phyloP scores from a whole-genome alignment of 1,140 invertebrate species.

The Brachionus calyciflorus region DNA sequence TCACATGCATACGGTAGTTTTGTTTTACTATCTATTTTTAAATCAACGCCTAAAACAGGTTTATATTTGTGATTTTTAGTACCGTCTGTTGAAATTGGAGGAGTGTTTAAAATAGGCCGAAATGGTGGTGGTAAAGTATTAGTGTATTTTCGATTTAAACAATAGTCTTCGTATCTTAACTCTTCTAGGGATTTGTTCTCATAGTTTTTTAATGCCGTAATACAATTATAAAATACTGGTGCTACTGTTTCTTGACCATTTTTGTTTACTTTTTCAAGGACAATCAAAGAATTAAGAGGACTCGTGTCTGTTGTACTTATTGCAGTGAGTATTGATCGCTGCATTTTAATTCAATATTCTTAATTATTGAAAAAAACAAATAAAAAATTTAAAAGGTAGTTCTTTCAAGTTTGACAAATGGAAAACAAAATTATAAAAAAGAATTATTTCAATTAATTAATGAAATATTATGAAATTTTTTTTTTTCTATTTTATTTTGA shows the following conservation, averaged over 20 bases:
- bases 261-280: neutral
- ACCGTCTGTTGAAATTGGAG: neutral
- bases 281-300: too few relatives aligned
- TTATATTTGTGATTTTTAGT: neutral
- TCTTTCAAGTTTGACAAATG: too few relatives aligned
- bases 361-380: too few relatives aligned
- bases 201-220: neutral
- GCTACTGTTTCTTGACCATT: neutral
- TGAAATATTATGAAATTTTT: too few relatives aligned
- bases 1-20: neutral
- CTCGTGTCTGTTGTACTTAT: neutral
- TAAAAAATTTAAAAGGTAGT: too few relatives aligned
- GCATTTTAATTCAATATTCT: too few relatives aligned
- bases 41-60: neutral
- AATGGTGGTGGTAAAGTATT: neutral
- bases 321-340: neutral
- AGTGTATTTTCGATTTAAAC: neutral
- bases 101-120: neutral
- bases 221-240: neutral
- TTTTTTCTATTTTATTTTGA: too few relatives aligned
- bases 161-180: slow-evolving; percentile 27
- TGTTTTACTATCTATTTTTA: neutral
- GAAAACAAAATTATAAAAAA: too few relatives aligned
- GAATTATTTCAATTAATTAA: too few relatives aligned
- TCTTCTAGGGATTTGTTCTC: slow-evolving; percentile 16